These are phyloP conservation scores for Baccha elongata DNA, from an alignment of 2,888 invertebrate genomes.

Conservation along the genomic window DNA sequence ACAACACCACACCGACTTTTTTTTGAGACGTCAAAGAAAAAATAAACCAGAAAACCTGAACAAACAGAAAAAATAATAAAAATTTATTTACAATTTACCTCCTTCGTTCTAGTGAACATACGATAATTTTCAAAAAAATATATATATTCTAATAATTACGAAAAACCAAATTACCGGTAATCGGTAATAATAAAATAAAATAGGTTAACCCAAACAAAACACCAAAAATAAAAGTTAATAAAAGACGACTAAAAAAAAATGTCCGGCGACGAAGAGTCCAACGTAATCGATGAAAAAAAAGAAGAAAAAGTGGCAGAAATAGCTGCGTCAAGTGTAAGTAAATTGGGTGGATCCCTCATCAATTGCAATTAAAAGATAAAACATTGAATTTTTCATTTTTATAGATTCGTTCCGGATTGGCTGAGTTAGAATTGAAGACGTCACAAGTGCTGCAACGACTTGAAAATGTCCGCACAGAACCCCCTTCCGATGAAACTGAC, in stretches of 20 bases:
- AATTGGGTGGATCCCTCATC: not conserved
- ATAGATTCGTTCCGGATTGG: conserved; percentile 86
- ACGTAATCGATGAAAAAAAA: conserved; percentile 75
- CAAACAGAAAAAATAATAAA: conserved; percentile 54
- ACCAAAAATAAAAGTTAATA: conserved; percentile 28
- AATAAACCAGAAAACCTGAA: conserved; percentile 50
- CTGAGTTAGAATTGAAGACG: conserved; percentile 88
- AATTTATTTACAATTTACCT: conserved; percentile 51
- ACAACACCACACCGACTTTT: conserved; percentile 76
- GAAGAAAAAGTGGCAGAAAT: conserved; percentile 80
- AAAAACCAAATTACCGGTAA: too few relatives aligned
- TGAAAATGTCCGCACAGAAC: conserved; percentile 84
- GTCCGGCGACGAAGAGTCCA: conserved; percentile 77
- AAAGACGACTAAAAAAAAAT: conserved; percentile 67
- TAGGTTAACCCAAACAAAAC: not conserved
- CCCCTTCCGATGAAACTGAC: conserved; percentile 69
- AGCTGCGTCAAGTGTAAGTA: conserved; percentile 81
- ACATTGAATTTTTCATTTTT: conserved; percentile 15
- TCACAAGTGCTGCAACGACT: conserved; percentile 88
- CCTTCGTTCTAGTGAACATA: conserved; percentile 20
- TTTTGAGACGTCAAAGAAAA: conserved; percentile 41
- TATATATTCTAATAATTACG: conserved; percentile 2
- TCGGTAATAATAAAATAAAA: not conserved
- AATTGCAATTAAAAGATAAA: not conserved
- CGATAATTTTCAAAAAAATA: conserved; percentile 8